These are phyloP conservation scores for Goniozus legneri DNA, from an alignment of 1,140 invertebrate genomes.

Conservation along the genomic window DNA sequence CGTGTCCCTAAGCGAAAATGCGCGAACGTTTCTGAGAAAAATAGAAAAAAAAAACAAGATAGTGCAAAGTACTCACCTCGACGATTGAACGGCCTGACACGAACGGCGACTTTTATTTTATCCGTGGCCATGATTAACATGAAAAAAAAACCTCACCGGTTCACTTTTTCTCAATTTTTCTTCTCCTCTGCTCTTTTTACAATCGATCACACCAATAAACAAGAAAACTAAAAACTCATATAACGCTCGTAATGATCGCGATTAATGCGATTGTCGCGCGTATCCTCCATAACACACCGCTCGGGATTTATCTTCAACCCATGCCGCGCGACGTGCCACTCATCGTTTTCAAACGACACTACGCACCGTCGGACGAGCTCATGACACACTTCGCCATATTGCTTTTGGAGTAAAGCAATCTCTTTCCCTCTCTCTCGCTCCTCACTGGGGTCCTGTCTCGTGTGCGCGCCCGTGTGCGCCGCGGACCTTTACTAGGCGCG, in stretches of 20 bases:
- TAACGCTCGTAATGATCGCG: constrained; percentile 15
- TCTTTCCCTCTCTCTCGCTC: background rate
- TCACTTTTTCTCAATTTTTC: no score
- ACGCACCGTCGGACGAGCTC: constrained; percentile 37
- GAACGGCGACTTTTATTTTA: constrained; percentile 96
- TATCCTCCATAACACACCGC: no score
- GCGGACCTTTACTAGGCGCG: no score
- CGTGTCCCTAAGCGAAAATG: no score
- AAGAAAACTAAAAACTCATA: background rate
- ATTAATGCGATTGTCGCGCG: constrained; percentile 23
- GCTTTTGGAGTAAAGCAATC: constrained; percentile 13
- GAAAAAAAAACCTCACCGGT: constrained; percentile 1
- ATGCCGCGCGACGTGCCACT: constrained; percentile 34
- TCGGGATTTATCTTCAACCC: constrained; percentile 41
- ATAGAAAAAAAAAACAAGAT: no score
- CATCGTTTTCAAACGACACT: constrained; percentile 38
- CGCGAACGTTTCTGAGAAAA: no score
- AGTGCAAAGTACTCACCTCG: constrained; percentile 70
- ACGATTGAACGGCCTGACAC: constrained; percentile 92
- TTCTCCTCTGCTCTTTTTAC: background rate
- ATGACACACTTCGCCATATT: constrained; percentile 54
- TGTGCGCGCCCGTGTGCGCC: no score
- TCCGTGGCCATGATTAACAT: constrained; percentile 68
- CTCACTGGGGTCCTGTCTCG: background rate
- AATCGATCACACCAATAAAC: background rate